These are phyloP conservation scores for Rhagonycha fulva DNA, from an alignment of 2,888 invertebrate genomes.

Conservation along the genomic window DNA sequence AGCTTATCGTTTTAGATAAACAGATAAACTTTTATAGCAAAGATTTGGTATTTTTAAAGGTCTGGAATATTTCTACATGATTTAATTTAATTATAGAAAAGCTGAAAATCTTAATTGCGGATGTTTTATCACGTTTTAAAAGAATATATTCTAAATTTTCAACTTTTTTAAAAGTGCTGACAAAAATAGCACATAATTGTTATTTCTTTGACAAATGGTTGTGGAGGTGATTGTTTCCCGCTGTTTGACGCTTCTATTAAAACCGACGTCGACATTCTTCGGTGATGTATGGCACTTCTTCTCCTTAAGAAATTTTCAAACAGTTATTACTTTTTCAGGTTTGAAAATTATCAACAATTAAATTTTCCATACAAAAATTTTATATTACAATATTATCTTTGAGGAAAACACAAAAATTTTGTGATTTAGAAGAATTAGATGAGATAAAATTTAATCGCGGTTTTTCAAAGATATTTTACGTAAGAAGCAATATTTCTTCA, in stretches of 20 bases:
- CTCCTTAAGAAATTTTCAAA: neutral
- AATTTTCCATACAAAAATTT: neutral
- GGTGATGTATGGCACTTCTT: slow-evolving; percentile 15
- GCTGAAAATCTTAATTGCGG: slow-evolving; percentile 12
- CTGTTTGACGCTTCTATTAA: slow-evolving; percentile 17
- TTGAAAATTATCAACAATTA: neutral
- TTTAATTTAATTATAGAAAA: slow-evolving; percentile 11
- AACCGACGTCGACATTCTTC: slow-evolving; percentile 13
- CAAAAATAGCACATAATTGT: slow-evolving; percentile 18
- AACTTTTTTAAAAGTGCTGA: slow-evolving; percentile 5
- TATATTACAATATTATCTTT: neutral
- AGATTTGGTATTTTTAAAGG: slow-evolving; percentile 7
- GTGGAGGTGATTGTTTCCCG: slow-evolving; percentile 17
- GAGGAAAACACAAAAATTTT: neutral
- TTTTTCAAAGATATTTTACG: neutral
- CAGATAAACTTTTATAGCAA: neutral
- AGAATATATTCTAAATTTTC: slow-evolving; percentile 10
- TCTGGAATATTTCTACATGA: neutral
- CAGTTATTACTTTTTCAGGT: neutral
- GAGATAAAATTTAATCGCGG: neutral
- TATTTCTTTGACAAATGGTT: slow-evolving; percentile 18
- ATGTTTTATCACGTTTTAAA: slow-evolving; percentile 14
- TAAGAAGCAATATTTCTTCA: slow-evolving; percentile 2
- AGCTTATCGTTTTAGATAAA: neutral
- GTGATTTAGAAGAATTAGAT: neutral